phyloP scores from a whole-genome alignment of 1,140 invertebrate genomes.

The Chironomus striatipennis region DNA sequence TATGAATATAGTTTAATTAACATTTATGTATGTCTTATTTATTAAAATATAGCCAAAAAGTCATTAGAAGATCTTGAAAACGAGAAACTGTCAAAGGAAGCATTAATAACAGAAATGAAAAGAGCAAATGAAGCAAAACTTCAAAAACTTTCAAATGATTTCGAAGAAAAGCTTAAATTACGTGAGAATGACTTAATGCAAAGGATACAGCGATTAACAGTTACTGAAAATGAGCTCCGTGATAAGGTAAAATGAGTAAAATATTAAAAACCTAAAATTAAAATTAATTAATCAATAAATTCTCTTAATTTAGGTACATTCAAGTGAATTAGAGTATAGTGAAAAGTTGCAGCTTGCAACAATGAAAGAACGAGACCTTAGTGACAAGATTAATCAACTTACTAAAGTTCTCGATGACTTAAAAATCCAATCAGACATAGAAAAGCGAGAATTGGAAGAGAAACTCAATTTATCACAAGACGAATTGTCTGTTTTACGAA shows the following conservation, averaged over 20 bases:
- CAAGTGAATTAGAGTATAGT: conserved; percentile 31
- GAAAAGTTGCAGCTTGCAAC: conserved; percentile 30
- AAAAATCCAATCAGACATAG: conserved; percentile 29
- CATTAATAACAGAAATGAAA: conserved; percentile 25
- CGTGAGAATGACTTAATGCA: conserved; percentile 34
- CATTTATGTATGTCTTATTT: no score
- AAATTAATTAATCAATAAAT: neutral
- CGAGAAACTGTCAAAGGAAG: conserved; percentile 29
- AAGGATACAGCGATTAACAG: conserved; percentile 32
- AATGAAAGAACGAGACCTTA: conserved; percentile 35
- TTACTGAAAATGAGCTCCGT: conserved; percentile 33
- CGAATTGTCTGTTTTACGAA: conserved; percentile 37
- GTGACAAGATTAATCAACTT: conserved; percentile 32
- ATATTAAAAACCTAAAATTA: neutral
- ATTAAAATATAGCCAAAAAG: conserved; percentile 32
- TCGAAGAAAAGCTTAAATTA: conserved; percentile 31
- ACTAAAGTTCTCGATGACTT: conserved; percentile 33
- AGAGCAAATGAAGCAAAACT: conserved; percentile 32
- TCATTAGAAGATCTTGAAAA: conserved; percentile 33
- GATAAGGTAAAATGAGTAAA: conserved; percentile 28
- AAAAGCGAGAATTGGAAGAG: conserved; percentile 34
- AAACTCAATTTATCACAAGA: conserved; percentile 34
- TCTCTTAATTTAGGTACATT: conserved; percentile 19
- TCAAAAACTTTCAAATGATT: conserved; percentile 28
- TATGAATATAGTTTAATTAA: no score